Evolutionary conservation across 2,797 vertebrate genomes (phyloP).

Genomic region (Ispidina picta): DNA sequence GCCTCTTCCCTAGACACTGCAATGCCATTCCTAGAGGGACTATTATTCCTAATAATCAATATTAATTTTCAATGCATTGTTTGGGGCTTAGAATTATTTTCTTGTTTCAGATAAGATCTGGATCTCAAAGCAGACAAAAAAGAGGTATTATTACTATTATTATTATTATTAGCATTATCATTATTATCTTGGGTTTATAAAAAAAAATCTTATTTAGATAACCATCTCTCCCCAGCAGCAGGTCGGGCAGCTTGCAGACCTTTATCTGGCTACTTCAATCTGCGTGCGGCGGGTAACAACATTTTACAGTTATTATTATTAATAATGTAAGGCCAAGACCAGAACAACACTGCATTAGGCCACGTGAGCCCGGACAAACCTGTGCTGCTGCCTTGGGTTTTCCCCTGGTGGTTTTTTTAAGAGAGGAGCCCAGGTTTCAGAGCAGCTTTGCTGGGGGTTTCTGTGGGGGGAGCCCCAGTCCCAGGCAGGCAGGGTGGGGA

Average conservation of each 20-base stretch:
- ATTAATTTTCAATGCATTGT: slow-evolving; percentile 45
- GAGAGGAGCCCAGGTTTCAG: accelerated
- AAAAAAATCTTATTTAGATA: slow-evolving; percentile 48
- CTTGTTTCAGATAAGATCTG: slow-evolving; percentile 47
- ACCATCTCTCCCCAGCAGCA: slow-evolving; percentile 15
- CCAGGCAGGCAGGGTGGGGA: neutral
- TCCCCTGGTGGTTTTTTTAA: neutral
- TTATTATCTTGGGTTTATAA: neutral
- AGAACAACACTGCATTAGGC: neutral
- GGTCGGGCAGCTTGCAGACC: neutral
- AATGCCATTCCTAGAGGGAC: neutral
- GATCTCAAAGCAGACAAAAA: slow-evolving; percentile 4
- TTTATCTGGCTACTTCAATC: neutral
- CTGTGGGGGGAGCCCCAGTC: accelerated
- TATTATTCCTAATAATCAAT: slow-evolving; percentile 61
- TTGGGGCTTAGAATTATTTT: slow-evolving; percentile 40
- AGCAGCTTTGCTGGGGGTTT: neutral
- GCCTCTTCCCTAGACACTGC: neutral
- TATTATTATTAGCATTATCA: slow-evolving; percentile 46
- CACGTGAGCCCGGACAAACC: accelerated
- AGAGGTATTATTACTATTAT: slow-evolving; percentile 8
- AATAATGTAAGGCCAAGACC: slow-evolving; percentile 31
- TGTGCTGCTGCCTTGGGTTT: accelerated
- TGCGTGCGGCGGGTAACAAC: neutral
- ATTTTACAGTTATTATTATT: slow-evolving; percentile 43